Evolutionary conservation across 2,888 invertebrate genomes (phyloP), one percentile per base, ranked within the genome.

Genomic region (Luperina testacea): DNA sequence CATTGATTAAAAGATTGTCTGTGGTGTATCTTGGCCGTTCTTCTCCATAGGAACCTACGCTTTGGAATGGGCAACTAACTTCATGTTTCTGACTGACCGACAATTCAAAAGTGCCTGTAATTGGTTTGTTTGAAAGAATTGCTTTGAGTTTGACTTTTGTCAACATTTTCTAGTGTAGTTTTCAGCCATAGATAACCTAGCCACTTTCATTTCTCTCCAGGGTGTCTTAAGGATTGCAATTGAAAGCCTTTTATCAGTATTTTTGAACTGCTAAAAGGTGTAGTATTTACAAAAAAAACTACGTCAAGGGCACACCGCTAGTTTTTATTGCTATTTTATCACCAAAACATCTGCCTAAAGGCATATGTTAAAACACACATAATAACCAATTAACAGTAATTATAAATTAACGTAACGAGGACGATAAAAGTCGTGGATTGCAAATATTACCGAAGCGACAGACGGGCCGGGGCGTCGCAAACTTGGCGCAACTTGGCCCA

Each of bases 381-480:
- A 90, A 93, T 93, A 92, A 93, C 92, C 94, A 96, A 96, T 95
- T 95, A 95, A 89, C 91, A 91, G 92, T 94, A 95, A 96, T 96
- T 96, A 96, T 94, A 95, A 94, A 96, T 96, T 95, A 95, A 94
- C 92, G 92, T 82, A 92, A 92, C 90, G 90, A 90, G 90, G 89
- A 90, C 91, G 91, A 92, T 92, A 93, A 95, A 95, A 95, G 94
- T 95, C 94, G 80, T 73, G 85, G 93, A 92, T 92, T 86, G 95
- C 94, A 95, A 95, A 95, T 94, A 95, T 93, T 93, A 90, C 92
- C 92, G 89, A 84, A 92, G 91, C 91, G 92, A 92, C 92, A 91
- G 91, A 90, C 91, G 90, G 92, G 91, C 76, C 82, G 80, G 80
- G 90, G 84, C 87, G 83, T 77, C 78, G 77, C 81, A 78, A 90